Evolutionary conservation across 2,888 invertebrate genomes (phyloP).

Genomic region (Danaus chrysippus): DNA sequence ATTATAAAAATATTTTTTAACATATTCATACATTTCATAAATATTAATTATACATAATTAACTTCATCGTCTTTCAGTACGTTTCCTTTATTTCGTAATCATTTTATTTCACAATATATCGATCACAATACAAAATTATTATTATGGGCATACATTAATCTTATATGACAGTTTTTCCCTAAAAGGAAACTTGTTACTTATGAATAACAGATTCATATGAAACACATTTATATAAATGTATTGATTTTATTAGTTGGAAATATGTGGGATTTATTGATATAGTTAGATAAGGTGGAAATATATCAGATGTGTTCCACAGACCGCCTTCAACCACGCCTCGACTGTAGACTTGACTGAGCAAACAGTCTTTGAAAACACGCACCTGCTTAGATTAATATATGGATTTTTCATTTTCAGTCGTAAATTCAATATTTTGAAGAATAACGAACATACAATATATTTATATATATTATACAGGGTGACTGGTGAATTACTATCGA

Average conservation of each 20-base stretch:
- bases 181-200: slow-evolving; percentile 2
- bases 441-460: too few relatives aligned
- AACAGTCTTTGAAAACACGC: neutral
- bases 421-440: too few relatives aligned
- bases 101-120: neutral
- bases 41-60: too few relatives aligned
- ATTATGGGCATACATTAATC: neutral
- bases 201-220: slow-evolving; percentile 2
- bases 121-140: neutral
- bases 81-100: too few relatives aligned
- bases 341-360: neutral
- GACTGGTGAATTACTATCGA: too few relatives aligned
- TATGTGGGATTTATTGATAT: slow-evolving; percentile 32
- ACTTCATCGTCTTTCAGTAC: too few relatives aligned
- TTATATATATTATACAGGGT: too few relatives aligned
- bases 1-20: too few relatives aligned
- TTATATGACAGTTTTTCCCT: neutral
- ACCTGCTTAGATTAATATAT: neutral
- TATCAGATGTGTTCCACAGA: slow-evolving; percentile 11
- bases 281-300: slow-evolving; percentile 9
- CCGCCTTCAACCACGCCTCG: neutral
- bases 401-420: too few relatives aligned
- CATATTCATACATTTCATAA: too few relatives aligned
- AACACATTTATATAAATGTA: slow-evolving; percentile 12
- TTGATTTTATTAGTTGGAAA: slow-evolving; percentile 17